Percentiles rank a stretch among this genome's conserved stretches.
These are phyloP conservation scores for Muscidifurax raptorellus DNA, from an alignment of 1,140 invertebrate genomes.

Conservation along the genomic window DNA sequence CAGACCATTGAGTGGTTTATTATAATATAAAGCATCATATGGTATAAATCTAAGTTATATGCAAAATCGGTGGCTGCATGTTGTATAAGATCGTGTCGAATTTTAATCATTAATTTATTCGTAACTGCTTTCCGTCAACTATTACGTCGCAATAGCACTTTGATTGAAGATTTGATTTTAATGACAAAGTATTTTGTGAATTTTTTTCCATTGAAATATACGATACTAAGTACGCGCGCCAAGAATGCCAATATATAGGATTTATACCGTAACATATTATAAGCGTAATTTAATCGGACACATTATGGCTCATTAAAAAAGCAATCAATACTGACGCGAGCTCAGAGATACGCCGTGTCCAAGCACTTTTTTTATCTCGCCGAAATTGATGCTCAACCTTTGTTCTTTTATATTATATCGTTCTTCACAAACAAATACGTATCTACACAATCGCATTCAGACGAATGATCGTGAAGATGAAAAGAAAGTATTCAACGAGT, in stretches of 20 bases:
- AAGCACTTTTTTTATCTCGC: neutral
- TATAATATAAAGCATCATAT: too few species aligned
- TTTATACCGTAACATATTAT: neutral
- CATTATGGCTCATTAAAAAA: slow-evolving; percentile 5
- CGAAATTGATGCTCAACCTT: neutral
- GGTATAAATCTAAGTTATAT: too few species aligned
- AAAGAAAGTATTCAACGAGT: neutral
- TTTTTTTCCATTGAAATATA: neutral
- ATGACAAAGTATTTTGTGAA: neutral
- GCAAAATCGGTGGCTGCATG: too few species aligned
- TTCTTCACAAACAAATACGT: too few species aligned
- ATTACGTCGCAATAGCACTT: too few species aligned
- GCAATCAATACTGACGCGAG: neutral
- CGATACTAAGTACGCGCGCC: neutral
- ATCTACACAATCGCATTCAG: too few species aligned
- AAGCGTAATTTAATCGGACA: neutral
- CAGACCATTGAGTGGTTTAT: too few species aligned
- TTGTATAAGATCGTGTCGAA: too few species aligned
- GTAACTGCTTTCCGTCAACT: too few species aligned
- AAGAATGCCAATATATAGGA: neutral
- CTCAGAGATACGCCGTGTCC: neutral
- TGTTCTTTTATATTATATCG: too few species aligned
- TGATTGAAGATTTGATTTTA: too few species aligned
- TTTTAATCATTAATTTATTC: too few species aligned
- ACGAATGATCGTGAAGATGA: neutral